Evolutionary conservation across 2,797 vertebrate genomes (phyloP), one percentile per base, ranked within the genome.

Genomic region (Thalassophryne amazonica): DNA sequence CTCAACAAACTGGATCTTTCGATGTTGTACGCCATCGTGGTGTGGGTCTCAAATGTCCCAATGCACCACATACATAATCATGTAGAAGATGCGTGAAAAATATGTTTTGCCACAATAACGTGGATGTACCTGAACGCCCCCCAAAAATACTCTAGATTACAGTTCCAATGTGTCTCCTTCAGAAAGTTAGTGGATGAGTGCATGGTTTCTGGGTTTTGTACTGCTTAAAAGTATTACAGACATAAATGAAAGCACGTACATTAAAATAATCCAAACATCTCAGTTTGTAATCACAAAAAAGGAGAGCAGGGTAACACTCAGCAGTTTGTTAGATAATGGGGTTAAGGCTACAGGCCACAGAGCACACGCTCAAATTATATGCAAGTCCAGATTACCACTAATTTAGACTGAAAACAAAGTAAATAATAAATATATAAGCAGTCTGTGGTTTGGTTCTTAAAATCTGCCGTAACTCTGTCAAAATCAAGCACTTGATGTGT

Each of bases 201-300:
- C n/a, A n/a, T n/a, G n/a, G n/a, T n/a, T n/a, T n/a, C n/a, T n/a
- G n/a, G n/a, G n/a, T n/a, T n/a, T n/a, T n/a, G n/a, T n/a, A n/a
- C n/a, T n/a, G n/a, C n/a, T n/a, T n/a, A n/a, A n/a, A n/a, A n/a
- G n/a, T n/a, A n/a, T n/a, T n/a, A n/a, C n/a, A n/a, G n/a, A n/a
- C n/a, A n/a, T n/a, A n/a, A n/a, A n/a, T n/a, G n/a, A 16, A 37
- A 15, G 20, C 5, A 25, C 2, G 37, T 9, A 27, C 4, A 60
- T 39, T n/a, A 51, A 51, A 48, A 18, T 15, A 39, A n/a, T n/a
- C n/a, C n/a, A n/a, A n/a, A n/a, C n/a, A 9, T 34, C 12, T 37
- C 24, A 20, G 6, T n/a, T 14, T 5, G 10, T 15, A 14, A 14
- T 16, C 4, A 34, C 6, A 34, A 30, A 29, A 22, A 38, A 52